These are phyloP conservation scores for Antechinus flavipes DNA, from an alignment of 2,113 vertebrate genomes.

Conservation along the genomic window DNA sequence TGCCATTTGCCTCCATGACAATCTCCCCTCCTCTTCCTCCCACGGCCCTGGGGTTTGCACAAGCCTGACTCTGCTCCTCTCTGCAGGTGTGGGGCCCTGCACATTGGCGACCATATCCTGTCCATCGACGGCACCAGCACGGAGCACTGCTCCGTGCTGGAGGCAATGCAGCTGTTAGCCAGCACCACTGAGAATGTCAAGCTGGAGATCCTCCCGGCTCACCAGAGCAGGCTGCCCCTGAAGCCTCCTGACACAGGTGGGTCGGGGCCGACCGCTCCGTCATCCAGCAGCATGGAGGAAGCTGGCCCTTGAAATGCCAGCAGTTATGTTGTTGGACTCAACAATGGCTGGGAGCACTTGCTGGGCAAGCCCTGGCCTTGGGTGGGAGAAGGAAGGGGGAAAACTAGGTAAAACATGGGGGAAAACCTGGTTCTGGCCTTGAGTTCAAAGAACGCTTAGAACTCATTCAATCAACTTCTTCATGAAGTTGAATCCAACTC, in stretches of 20 bases:
- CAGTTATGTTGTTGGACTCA: not conserved
- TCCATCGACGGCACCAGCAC: slow-evolving; percentile 96
- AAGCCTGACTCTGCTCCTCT: not conserved
- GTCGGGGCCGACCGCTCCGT: slow-evolving; percentile 34
- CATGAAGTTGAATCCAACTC: not conserved
- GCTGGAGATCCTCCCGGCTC: slow-evolving; percentile 93
- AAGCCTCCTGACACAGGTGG: slow-evolving; percentile 93
- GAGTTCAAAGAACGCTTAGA: not conserved
- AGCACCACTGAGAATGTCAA: slow-evolving; percentile 90
- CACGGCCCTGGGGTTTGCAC: not conserved
- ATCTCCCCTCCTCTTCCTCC: not conserved
- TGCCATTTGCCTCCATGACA: not conserved
- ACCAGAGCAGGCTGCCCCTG: slow-evolving; percentile 89
- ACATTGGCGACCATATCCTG: slow-evolving; percentile 93
- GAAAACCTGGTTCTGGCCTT: not conserved
- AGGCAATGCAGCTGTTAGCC: slow-evolving; percentile 95
- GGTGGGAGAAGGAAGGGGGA: not conserved
- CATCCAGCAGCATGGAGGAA: not conserved
- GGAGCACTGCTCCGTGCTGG: slow-evolving; percentile 94
- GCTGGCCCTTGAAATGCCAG: not conserved
- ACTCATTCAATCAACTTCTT: not conserved
- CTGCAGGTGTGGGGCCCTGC: slow-evolving; percentile 92
- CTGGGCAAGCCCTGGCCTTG: not conserved
- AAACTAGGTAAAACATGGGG: not conserved
- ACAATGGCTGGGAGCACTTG: not conserved